Conservation (phyloP, 2,888 invertebrate genomes). For the Tetrapedia diversipes region DNA sequence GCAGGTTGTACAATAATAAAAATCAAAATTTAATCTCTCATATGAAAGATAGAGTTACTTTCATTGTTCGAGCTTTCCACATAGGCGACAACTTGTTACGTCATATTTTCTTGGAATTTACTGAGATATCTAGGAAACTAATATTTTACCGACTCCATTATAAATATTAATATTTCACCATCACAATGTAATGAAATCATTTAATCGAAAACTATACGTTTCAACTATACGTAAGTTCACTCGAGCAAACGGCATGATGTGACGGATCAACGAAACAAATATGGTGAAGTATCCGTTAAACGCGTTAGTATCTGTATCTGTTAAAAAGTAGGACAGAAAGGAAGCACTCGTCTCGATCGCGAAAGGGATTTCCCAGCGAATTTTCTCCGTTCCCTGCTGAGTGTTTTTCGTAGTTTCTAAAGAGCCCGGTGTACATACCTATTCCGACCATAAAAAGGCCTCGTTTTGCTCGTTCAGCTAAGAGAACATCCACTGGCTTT, state of each 20-base stretch:
- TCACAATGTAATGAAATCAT: not conserved
- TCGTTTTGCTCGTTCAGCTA: constrained; percentile 36
- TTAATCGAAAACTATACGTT: not conserved
- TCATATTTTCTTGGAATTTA: no score
- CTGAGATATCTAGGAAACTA: no score
- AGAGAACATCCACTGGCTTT: constrained; percentile 40
- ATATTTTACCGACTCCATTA: no score
- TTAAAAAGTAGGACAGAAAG: not conserved
- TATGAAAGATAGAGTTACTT: no score
- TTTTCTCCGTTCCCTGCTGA: constrained; percentile 2
- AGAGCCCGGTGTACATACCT: constrained; percentile 32
- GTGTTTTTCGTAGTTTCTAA: constrained; percentile 53
- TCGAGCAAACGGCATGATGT: not conserved
- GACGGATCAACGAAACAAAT: not conserved
- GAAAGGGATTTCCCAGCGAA: constrained; percentile 28
- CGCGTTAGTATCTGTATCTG: constrained; percentile 1
- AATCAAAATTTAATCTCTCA: no score
- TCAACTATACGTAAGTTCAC: not conserved
- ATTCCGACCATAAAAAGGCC: constrained; percentile 31
- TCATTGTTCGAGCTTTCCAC: no score
- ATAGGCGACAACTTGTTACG: no score
- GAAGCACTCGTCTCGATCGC: constrained; percentile 15
- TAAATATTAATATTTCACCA: no score
- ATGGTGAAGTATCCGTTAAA: not conserved
- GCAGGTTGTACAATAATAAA: no score